Evolutionary conservation across 2,113 vertebrate genomes (phyloP), one percentile per base, ranked within the genome.

Genomic region (Clarias gariepinus): DNA sequence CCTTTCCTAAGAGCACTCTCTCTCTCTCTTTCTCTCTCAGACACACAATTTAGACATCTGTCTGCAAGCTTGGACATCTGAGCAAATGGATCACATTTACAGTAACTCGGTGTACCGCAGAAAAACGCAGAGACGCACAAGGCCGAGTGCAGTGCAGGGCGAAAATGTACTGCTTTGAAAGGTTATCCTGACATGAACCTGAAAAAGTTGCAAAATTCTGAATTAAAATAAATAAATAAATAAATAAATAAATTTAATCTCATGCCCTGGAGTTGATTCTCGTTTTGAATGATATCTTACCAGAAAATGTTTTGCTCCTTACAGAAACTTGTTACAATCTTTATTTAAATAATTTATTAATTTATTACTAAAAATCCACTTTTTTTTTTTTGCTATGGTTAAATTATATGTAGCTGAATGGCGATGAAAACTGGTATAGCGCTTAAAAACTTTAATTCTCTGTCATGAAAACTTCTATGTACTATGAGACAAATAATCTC

Each of bases 1-100:
- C 87, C 41, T 79, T 91, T 85, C 90, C 91, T 82, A 81, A 91
- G 90, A 92, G 90, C 76, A 10, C 57, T 12, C 28, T 60, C 0
- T 60, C 57, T 36, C 53, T 4, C n/a, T 12, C 28, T 2, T 53
- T 0, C 47, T 8, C 52, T 3, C 74, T 55, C 81, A 76, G 58
- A 85, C 61, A 80, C 58, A 68, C 63, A 68, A 81, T 80, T 69
- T 58, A 84, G 73, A 89, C 53, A 87, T 84, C 79, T 82, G 68
- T 87, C 82, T 57, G 55, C 83, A 61, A 68, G 66, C 77, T 61
- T 79, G 57, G 30, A 79, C 33, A 61, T 83, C 68, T 18, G 36
- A 84, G 28, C 16, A 64, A 83, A 83, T 36, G 25, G 41, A 83
- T 8, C 57, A 25, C 25, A 41, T 76, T 82, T 87, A 77, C 80